Conservation (phyloP, 2,113 vertebrate species). For the Phoenicopterus ruber region DNA sequence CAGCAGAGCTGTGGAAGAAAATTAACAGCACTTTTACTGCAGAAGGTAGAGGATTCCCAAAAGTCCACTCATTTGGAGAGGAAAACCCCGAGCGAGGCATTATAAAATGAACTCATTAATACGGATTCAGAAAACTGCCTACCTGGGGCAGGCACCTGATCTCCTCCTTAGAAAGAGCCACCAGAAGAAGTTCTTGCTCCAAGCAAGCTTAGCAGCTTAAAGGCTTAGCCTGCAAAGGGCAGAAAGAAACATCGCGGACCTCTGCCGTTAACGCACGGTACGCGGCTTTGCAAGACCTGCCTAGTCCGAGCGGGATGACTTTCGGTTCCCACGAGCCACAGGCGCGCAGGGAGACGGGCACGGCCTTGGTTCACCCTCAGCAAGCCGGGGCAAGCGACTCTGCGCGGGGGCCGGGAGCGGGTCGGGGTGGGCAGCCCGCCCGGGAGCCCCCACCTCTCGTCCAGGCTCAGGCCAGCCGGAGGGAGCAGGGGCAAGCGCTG, state of each 20-base stretch:
- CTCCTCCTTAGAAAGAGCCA: background rate
- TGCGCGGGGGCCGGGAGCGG: background rate
- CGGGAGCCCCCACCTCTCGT: rapidly evolving
- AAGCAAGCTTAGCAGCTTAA: background rate
- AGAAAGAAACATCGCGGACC: rapidly evolving
- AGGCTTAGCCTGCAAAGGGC: background rate
- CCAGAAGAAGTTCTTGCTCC: background rate
- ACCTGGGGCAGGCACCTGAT: background rate
- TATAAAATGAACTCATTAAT: background rate
- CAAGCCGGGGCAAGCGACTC: background rate
- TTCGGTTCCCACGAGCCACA: background rate
- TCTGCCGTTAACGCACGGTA: rapidly evolving
- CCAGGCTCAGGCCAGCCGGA: background rate
- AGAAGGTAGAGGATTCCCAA: background rate
- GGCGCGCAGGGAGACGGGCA: background rate
- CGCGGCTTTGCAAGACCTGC: background rate
- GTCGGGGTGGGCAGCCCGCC: background rate
- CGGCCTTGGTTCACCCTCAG: background rate
- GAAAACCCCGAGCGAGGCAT: background rate
- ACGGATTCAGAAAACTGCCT: background rate
- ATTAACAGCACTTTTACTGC: background rate
- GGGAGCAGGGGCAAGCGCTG: background rate
- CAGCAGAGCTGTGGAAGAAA: background rate
- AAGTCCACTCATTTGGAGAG: background rate
- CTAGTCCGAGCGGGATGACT: background rate